Conservation (phyloP, 1,140 invertebrate species). For the Drosophila tani region DNA sequence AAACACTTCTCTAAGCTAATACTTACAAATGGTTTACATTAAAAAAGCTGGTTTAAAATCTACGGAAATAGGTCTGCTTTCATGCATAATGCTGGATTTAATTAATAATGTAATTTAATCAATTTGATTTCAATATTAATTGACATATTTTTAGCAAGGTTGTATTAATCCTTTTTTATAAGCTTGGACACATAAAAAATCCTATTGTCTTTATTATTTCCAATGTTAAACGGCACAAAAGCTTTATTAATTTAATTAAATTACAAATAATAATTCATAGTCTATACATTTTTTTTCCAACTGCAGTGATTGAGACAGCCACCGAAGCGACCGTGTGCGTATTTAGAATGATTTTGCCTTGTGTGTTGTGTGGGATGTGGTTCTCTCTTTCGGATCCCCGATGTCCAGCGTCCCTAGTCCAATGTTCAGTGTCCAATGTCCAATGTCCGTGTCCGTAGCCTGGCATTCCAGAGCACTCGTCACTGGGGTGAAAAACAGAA, state of each 20-base stretch:
- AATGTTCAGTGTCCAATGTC: constrained; percentile 13
- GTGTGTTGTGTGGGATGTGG: constrained; percentile 26
- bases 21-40: too few species aligned
- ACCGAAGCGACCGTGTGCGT: constrained; percentile 20
- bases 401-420: constrained; percentile 2
- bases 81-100: too few species aligned
- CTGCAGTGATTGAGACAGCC: constrained; percentile 36
- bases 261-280: not conserved
- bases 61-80: too few species aligned
- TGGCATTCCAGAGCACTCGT: constrained; percentile 31
- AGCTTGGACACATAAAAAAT: too few species aligned
- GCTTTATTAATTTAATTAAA: not conserved
- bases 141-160: too few species aligned
- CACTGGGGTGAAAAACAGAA: constrained; percentile 70
- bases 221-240: too few species aligned
- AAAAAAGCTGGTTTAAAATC: too few species aligned
- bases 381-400: constrained; percentile 6
- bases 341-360: constrained; percentile 44
- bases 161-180: too few species aligned
- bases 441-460: constrained; percentile 7
- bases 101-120: too few species aligned
- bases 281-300: not conserved
- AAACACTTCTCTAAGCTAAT: too few species aligned
- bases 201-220: too few species aligned
- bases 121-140: too few species aligned